Evolutionary conservation across 1,140 invertebrate genomes (phyloP).

Genomic region (Lamellibrachia luymesi): DNA sequence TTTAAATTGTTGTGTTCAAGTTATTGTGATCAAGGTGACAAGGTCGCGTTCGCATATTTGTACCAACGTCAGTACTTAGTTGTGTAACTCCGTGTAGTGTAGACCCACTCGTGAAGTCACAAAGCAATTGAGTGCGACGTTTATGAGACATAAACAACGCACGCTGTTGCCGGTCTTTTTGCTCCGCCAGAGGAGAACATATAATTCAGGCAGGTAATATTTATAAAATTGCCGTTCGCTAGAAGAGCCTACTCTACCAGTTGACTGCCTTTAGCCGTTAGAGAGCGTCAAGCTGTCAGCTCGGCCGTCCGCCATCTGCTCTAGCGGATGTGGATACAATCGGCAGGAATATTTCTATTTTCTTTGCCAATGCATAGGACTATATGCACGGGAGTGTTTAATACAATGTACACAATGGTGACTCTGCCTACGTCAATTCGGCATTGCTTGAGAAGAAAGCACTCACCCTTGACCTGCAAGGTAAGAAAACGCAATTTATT

Average conservation of each 20-base stretch:
- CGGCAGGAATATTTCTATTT: neutral
- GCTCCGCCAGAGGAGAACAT: neutral
- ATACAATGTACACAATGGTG: neutral
- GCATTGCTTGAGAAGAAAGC: neutral
- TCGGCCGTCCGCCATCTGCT: neutral
- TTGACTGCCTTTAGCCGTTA: neutral
- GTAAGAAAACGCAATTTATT: neutral
- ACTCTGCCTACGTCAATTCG: neutral
- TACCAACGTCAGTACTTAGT: neutral
- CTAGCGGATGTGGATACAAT: neutral
- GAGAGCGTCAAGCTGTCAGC: neutral
- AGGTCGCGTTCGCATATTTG: neutral
- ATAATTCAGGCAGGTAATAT: constrained; percentile 5
- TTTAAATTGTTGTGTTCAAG: neutral
- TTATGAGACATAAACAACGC: neutral
- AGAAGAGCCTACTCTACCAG: neutral
- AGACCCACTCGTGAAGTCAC: neutral
- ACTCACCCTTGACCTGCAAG: neutral
- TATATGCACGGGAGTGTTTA: neutral
- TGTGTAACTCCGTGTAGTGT: neutral
- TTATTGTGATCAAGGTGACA: neutral
- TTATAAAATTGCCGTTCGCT: constrained; percentile 1
- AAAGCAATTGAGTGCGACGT: neutral
- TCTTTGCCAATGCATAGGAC: neutral
- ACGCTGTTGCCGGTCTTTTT: neutral